Evolutionary conservation across 2,113 vertebrate genomes (phyloP), one percentile per base, ranked within the genome.

Genomic region (Myiozetetes cayanensis): DNA sequence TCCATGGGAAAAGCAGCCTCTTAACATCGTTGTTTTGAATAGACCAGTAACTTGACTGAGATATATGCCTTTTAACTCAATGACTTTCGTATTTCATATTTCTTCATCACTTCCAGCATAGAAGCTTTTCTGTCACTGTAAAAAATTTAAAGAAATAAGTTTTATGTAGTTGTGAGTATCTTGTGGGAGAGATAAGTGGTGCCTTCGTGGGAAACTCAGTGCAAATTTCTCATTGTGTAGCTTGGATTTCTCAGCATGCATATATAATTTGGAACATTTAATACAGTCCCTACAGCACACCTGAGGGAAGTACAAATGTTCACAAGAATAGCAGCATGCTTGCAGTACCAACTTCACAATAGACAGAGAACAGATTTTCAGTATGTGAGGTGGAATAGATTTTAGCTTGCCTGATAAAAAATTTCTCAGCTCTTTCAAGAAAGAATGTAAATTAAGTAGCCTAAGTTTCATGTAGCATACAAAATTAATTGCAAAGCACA

Each of bases 351-450:
- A 13, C 53, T 59, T 80, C 72, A 31, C 46, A 33, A 28, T 0
- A 70, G 72, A 44, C 28, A 76, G 25, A 85, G 71, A 85, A 24
- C 20, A 66, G 44, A 43, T 63, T 76, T 74, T 59, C 43, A n/a
- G 0, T 33, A 23, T 13, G 5, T 20, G 16, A 72, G 61, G 21
- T 37, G n/a, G 14, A 72, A 76, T 12, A 44, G 19, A 53, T 85
- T 79, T 76, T 37, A 76, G 43, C 35, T 63, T 52, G 47, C n/a
- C 31, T 44, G 44, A 52, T 81, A 82, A 87, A 87, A 92, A 81
- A 61, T 19, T 70, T 73, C n/a, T 73, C 37, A 85, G 25, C 35
- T 75, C 31, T 10, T 78, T 92, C 24, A 50, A 81, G 39, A 66
- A 82, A 55, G 55, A 90, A 22, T n/a, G 61, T 10, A 53, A 46